Evolutionary conservation across 2,113 vertebrate genomes (phyloP).

Genomic region (Hippocampus zosterae): DNA sequence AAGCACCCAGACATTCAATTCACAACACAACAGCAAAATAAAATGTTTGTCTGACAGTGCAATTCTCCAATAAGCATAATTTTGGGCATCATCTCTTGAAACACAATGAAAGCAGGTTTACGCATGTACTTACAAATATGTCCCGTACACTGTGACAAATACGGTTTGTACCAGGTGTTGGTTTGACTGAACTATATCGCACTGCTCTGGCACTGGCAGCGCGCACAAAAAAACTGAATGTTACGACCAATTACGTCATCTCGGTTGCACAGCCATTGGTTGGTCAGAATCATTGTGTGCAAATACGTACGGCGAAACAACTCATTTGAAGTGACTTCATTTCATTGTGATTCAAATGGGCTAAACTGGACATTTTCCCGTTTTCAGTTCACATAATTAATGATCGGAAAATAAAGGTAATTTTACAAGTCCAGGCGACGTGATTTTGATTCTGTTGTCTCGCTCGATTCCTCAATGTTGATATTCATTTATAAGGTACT

Average conservation of each 20-base stretch:
- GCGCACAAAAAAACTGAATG: neutral
- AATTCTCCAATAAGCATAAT: neutral
- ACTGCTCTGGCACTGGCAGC: neutral
- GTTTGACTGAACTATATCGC: neutral
- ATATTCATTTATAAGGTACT: no score
- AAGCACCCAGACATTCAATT: neutral
- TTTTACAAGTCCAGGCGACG: no score
- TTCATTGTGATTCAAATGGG: no score
- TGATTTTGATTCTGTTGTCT: no score
- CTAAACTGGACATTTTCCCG: no score
- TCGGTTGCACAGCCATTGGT: neutral
- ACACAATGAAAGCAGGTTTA: neutral
- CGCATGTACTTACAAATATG: neutral
- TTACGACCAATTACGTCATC: neutral
- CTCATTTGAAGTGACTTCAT: no score
- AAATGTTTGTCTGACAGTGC: neutral
- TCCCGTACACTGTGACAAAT: neutral
- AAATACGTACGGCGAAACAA: no score
- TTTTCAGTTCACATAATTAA: no score
- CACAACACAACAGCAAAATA: neutral
- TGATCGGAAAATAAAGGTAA: neutral
- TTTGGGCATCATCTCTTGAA: neutral
- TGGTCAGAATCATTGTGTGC: neutral
- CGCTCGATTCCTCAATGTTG: no score
- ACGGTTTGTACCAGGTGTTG: neutral